Evolutionary conservation across 23 tunicate species (phyloP), one percentile per base, ranked within the genome.

Genomic region (Ciona savignyi): DNA sequence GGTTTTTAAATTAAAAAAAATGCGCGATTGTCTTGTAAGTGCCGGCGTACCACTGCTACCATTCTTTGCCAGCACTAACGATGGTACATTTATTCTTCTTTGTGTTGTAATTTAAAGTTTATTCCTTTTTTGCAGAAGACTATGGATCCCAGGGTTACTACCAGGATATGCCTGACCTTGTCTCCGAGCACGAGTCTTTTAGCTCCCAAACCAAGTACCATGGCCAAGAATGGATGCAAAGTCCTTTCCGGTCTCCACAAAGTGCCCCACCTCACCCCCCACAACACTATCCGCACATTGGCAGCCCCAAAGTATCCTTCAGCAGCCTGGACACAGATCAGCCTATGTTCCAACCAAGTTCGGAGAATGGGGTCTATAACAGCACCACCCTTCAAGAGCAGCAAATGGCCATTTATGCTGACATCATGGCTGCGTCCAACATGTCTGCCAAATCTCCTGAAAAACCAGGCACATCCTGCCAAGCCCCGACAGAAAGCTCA

Each of bases 111-210:
- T n/a, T n/a, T n/a, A n/a, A 15, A 42, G 15, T 42, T 42, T 42
- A 42, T 42, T 6, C 15, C 15, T 42, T 9, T 6, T 42, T 42
- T 42, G 11, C 56, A 42, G 56, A 42, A 42, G 11, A 9, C 56
- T 15, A 42, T 9, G 56, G 15, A 6, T 42, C 56, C 11, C 9
- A 15, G 11, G 11, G 15, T 4, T 22, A 25, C 29, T 81, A 81
- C 56, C 78, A 73, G 35, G 85, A 81, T 32, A 81, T 81, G 78
- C 85, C 85, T 35, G 34, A 73, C 9, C 73, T 81, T 32, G 63
- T 72, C 56, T 33, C 66, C 33, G 73, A 31, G 27, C 62, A 73
- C 2, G n/a, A n/a, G n/a, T 42, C 56, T 6, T 42, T 42, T 15
- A 42, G 15, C 56, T 42, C 56, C 9, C 15, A 9, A 9, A 42